Base-by-base conservation (phyloP, 1,140 invertebrate genomes). In the Drosophila takahashii region DNA sequence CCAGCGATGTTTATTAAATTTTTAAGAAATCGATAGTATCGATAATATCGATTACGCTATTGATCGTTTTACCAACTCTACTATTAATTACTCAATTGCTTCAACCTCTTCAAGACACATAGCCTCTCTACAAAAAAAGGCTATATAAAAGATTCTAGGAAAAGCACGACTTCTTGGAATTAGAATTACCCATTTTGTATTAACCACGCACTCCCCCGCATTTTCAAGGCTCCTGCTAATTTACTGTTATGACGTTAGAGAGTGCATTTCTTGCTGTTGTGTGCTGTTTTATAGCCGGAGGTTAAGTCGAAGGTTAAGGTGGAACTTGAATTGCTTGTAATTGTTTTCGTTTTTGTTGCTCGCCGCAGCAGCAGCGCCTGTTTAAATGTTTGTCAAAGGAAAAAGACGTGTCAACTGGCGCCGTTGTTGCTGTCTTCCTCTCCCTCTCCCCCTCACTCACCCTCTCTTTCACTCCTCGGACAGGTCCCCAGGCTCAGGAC, bases 231-330 rank as follows among this genome's bases (percentile, higher is more conserved):
- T 3, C 15, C 27, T 18, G 50, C 60, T 89, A 77, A 87, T 87
- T 87, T 89, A 87, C 61, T 79, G 79, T 87, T 87, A 87, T 87
- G 76, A 89, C 67, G 67, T 87, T 71, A 84, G 47, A 61, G 45
- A 42, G 11, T 3, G 4, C 10, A 9, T 18, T 34, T 15, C 18
- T 15, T 36, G 26, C 42, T 39, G 37, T 37, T 2, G n/a, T 62
- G 10, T 41, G 51, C 2, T 32, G 22, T 26, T 36, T 42, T 59
- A 37, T 45, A 60, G 34, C 26, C 48, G 47, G 47, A 52, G 59
- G 22, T 62, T 41, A 72, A 44, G 34, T 45, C 58, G 50, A 61
- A 48, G 47, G 67, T 58, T 62, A 72, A 79, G 77, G 70, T 67
- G 74, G 73, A 65, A 59, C 73, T 54, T 56, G 41, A 80, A 80